Evolutionary conservation across 2,797 vertebrate species (phyloP).

Genomic region (Microctenopoma steveboyesi): DNA sequence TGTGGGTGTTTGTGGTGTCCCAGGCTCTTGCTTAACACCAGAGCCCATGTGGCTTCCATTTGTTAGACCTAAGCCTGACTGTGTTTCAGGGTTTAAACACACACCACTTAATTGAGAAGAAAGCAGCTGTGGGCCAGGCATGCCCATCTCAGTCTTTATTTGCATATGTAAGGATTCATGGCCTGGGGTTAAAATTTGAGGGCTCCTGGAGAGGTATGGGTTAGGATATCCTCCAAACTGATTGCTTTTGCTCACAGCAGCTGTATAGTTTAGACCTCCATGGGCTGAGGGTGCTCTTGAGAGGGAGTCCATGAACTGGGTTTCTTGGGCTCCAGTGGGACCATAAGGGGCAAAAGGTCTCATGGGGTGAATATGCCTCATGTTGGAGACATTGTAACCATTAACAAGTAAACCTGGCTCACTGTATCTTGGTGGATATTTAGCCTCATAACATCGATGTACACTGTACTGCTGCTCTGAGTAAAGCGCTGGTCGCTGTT

Average conservation of each 20-base stretch:
- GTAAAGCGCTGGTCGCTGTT: constrained; percentile 89
- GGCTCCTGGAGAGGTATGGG: constrained; percentile 81
- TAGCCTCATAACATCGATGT: constrained; percentile 86
- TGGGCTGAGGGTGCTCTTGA: constrained; percentile 83
- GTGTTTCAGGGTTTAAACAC: constrained; percentile 78
- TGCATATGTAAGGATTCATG: constrained; percentile 87
- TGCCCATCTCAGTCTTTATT: constrained; percentile 85
- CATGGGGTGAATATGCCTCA: constrained; percentile 83
- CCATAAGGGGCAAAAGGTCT: constrained; percentile 86
- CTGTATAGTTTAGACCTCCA: constrained; percentile 81
- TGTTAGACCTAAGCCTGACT: constrained; percentile 75
- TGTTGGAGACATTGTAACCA: constrained; percentile 85
- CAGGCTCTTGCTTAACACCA: constrained; percentile 79
- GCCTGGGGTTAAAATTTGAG: constrained; percentile 80
- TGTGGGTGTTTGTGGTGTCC: constrained; percentile 65
- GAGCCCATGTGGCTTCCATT: constrained; percentile 79
- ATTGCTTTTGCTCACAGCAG: constrained; percentile 83
- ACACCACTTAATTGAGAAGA: constrained; percentile 77
- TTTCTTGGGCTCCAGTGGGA: constrained; percentile 79
- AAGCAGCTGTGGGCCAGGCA: constrained; percentile 68
- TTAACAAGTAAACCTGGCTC: constrained; percentile 89
- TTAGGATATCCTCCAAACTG: constrained; percentile 84
- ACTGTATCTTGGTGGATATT: constrained; percentile 86
- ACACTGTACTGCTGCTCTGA: constrained; percentile 88
- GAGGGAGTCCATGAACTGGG: constrained; percentile 84